phyloP scores from a whole-genome alignment of 1,140 invertebrate species.

The Heliconius himera region DNA sequence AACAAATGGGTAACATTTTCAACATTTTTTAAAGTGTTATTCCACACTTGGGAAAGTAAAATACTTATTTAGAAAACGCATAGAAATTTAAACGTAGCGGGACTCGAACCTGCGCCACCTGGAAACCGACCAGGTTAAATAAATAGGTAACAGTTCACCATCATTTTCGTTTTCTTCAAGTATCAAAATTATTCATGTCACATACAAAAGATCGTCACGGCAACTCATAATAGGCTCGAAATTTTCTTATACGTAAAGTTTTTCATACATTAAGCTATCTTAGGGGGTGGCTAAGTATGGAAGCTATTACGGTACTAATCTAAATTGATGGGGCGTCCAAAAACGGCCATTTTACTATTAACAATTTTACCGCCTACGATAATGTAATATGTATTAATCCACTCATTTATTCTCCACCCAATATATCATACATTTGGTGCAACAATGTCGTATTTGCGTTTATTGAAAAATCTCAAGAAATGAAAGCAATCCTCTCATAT shows the following conservation, averaged over 20 bases:
- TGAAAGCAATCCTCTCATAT: too few species aligned
- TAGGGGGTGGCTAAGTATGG: constrained; percentile 62
- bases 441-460: too few species aligned
- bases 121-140: too few species aligned
- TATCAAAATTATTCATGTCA: constrained; percentile 49
- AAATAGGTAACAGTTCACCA: too few species aligned
- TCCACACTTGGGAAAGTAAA: too few species aligned
- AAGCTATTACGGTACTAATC: constrained; percentile 75
- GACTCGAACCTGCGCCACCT: too few species aligned
- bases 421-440: background rate
- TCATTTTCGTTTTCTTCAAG: too few species aligned
- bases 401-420: constrained; percentile 59
- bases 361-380: constrained; percentile 78
- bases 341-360: constrained; percentile 74
- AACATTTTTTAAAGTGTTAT: too few species aligned
- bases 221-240: constrained; percentile 77
- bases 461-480: too few species aligned
- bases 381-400: constrained; percentile 68
- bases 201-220: constrained; percentile 57
- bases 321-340: constrained; percentile 79
- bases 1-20: too few species aligned
- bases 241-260: constrained; percentile 78
- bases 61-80: too few species aligned
- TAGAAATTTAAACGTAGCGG: too few species aligned
- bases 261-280: constrained; percentile 76